These are phyloP conservation scores for Dromiciops gliroides DNA, from an alignment of 2,113 vertebrate species.

Conservation along the genomic window DNA sequence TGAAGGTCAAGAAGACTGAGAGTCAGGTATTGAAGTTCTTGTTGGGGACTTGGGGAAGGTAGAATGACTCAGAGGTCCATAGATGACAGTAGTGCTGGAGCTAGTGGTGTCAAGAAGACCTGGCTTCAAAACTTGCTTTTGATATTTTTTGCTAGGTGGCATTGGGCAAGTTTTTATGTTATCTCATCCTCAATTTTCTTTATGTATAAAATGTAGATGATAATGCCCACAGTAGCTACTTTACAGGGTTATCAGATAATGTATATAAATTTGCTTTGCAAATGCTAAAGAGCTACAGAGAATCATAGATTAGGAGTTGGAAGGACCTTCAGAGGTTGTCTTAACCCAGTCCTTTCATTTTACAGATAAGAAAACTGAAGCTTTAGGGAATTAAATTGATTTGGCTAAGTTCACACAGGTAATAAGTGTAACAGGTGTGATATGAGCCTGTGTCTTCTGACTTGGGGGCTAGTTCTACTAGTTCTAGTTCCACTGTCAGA, in stretches of 20 bases:
- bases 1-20: neutral
- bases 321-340: neutral
- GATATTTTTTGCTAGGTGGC: neutral
- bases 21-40: neutral
- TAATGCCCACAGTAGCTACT: neutral
- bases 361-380: neutral
- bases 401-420: neutral
- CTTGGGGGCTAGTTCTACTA: neutral
- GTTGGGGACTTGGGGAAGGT: too few species aligned
- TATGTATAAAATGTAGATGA: neutral
- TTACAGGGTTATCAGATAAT: neutral
- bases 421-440: neutral
- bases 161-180: neutral
- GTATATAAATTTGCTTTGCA: neutral
- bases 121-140: neutral
- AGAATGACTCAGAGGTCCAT: neutral
- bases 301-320: neutral
- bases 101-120: neutral
- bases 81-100: neutral
- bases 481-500: neutral
- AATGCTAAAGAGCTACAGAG: neutral
- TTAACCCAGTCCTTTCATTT: neutral
- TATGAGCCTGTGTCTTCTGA: neutral
- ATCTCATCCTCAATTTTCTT: neutral
- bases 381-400: neutral